These are phyloP conservation scores for Luidia sarsii DNA, from an alignment of 53 echinoderm and acorn worm genomes.

Conservation along the genomic window DNA sequence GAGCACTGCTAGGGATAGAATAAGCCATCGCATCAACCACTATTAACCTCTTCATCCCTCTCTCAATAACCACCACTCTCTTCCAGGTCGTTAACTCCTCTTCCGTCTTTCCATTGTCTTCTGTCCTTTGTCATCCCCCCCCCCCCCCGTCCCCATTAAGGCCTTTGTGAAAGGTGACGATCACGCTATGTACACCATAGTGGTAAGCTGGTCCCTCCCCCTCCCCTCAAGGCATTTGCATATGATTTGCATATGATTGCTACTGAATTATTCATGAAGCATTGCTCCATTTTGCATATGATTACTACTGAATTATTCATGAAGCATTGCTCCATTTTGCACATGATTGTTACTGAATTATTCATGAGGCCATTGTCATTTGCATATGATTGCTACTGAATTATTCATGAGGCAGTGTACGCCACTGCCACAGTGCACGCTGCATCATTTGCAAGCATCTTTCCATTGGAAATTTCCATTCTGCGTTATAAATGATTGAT, in stretches of 20 bases:
- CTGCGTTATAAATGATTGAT: too few species aligned
- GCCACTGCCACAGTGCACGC: too few species aligned
- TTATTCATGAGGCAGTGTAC: conserved; percentile 20
- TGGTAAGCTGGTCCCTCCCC: too few species aligned
- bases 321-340: background rate
- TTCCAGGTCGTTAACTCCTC: too few species aligned
- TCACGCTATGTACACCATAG: conserved; percentile 75
- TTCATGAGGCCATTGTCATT: background rate
- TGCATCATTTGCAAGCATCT: too few species aligned
- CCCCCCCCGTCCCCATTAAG: background rate
- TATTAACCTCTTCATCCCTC: too few species aligned
- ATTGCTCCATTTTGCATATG: background rate
- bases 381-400: background rate
- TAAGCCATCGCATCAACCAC: too few species aligned
- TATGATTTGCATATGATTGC: conserved; percentile 23
- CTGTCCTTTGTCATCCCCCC: background rate
- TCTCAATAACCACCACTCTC: too few species aligned
- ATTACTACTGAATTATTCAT: conserved; percentile 12
- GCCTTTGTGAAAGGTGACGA: conserved; percentile 53
- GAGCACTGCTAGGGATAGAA: too few species aligned
- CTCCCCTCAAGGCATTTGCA: too few species aligned
- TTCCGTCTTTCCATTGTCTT: background rate
- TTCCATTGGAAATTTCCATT: too few species aligned
- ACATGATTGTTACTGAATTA: background rate
- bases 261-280: background rate